Conservation (phyloP, 2,888 invertebrate genomes). For the Cheilosia vulpina region DNA sequence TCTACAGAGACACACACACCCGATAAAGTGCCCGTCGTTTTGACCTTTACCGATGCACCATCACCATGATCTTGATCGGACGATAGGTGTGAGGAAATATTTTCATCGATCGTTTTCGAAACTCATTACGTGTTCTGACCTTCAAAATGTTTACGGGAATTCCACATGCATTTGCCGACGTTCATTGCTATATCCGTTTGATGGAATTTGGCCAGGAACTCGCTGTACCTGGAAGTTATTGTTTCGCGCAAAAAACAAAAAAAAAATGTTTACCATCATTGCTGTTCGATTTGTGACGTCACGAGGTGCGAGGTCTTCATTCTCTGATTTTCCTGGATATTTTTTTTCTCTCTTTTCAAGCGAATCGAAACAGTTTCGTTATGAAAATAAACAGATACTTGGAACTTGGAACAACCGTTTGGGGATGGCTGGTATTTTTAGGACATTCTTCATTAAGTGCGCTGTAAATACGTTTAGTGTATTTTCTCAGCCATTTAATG, state of each 20-base stretch:
- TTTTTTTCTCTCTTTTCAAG: slow-evolving; percentile 37
- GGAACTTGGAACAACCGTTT: slow-evolving; percentile 23
- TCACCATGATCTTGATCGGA: slow-evolving; percentile 67
- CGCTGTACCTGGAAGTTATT: slow-evolving; percentile 30
- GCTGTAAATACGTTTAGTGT: slow-evolving; percentile 30
- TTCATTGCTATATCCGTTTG: slow-evolving; percentile 11
- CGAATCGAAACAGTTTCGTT: slow-evolving; percentile 49
- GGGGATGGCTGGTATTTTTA: slow-evolving; percentile 59
- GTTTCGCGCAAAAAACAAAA: slow-evolving; percentile 3
- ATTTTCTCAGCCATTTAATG: slow-evolving; percentile 54
- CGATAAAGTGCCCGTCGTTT: slow-evolving; percentile 17
- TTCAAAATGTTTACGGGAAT: slow-evolving; percentile 60
- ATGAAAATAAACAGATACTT: slow-evolving; percentile 73
- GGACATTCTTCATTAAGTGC: slow-evolving; percentile 49
- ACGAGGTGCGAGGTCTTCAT: slow-evolving; percentile 21
- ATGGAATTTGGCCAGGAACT: slow-evolving; percentile 4
- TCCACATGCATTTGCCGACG: slow-evolving; percentile 27
- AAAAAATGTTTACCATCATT: neutral
- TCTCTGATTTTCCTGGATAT: slow-evolving; percentile 44
- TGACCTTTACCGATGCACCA: slow-evolving; percentile 38
- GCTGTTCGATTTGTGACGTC: slow-evolving; percentile 39
- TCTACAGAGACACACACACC: neutral
- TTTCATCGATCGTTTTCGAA: neutral
- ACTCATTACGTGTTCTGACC: slow-evolving; percentile 2
- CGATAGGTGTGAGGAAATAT: slow-evolving; percentile 35